Percentiles rank a stretch among this genome's conserved stretches.
Evolutionary conservation across 2,888 invertebrate species (phyloP).

Genomic region (Thereva unica): DNA sequence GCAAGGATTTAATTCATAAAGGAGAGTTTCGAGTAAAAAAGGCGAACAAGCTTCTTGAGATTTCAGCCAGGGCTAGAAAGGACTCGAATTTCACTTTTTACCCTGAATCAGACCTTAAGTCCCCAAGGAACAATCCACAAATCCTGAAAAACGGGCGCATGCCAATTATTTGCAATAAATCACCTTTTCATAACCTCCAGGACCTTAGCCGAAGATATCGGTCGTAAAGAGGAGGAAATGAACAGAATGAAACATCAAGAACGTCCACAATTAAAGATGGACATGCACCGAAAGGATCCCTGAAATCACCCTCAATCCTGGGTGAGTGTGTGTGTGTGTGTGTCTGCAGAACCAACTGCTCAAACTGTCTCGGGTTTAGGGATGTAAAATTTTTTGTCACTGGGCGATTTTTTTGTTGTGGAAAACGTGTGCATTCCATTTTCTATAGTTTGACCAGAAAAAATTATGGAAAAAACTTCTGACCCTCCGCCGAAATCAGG

Average conservation of each 20-base stretch:
- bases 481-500: conserved; percentile 3
- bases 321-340: neutral
- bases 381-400: conserved; percentile 3
- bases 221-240: conserved; percentile 6
- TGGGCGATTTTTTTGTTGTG: conserved; percentile 12
- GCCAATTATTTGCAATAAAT: conserved; percentile 36
- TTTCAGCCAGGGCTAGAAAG: neutral
- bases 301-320: conserved; percentile 11
- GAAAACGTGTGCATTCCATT: conserved; percentile 29
- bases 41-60: conserved; percentile 27
- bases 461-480: conserved; percentile 25
- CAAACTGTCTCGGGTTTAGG: conserved; percentile 15
- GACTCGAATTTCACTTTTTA: conserved; percentile 22
- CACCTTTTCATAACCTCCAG: conserved; percentile 34
- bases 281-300: conserved; percentile 24
- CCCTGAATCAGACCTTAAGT: conserved; percentile 3
- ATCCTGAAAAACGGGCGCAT: conserved; percentile 24
- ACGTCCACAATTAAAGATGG: conserved; percentile 35
- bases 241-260: conserved; percentile 32
- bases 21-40: neutral
- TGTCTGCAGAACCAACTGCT: neutral
- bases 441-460: conserved; percentile 19
- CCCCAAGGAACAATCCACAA: conserved; percentile 15
- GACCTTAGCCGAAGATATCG: conserved; percentile 21
- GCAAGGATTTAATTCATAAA: no score